A percentile compares a stretch with the other conserved stretches of the same genome.
phyloP scores from a whole-genome alignment of 2,113 vertebrate genomes.

The Eleginops maclovinus region DNA sequence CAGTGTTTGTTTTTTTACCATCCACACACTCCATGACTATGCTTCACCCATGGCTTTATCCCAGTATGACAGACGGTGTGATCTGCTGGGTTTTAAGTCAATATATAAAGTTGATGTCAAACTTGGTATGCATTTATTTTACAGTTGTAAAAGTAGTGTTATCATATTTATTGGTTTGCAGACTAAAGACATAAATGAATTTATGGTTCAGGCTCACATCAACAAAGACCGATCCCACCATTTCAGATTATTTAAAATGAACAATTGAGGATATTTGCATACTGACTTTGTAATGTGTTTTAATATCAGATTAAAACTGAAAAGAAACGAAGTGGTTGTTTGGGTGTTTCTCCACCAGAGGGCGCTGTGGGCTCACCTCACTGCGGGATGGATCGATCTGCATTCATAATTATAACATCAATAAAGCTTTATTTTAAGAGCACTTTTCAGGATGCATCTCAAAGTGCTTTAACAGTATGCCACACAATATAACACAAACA shows the following conservation, averaged over 20 bases:
- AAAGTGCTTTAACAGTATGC: too few relatives aligned
- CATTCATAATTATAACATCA: not conserved
- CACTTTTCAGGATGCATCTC: too few relatives aligned
- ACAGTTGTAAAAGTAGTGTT: slow-evolving; percentile 61
- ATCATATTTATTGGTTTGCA: slow-evolving; percentile 78
- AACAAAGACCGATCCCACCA: slow-evolving; percentile 49
- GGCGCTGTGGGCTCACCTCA: slow-evolving; percentile 55
- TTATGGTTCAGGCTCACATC: slow-evolving; percentile 56
- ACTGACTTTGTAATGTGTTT: slow-evolving; percentile 80
- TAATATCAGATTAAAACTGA: slow-evolving; percentile 71
- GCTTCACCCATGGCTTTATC: slow-evolving; percentile 26
- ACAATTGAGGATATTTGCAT: slow-evolving; percentile 72
- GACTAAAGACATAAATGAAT: slow-evolving; percentile 48
- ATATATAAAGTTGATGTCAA: slow-evolving; percentile 48
- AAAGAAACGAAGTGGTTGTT: slow-evolving; percentile 10
- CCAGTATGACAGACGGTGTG: slow-evolving; percentile 41
- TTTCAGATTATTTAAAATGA: slow-evolving; percentile 74
- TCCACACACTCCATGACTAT: slow-evolving; percentile 32
- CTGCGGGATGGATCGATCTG: slow-evolving; percentile 12
- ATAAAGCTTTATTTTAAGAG: too few relatives aligned
- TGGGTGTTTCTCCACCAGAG: slow-evolving; percentile 65
- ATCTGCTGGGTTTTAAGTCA: slow-evolving; percentile 50
- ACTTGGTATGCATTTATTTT: slow-evolving; percentile 67
- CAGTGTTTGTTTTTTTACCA: slow-evolving; percentile 1
- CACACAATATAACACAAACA: too few relatives aligned